Conservation (phyloP, 1,140 invertebrate species). For the Halesus radiatus region DNA sequence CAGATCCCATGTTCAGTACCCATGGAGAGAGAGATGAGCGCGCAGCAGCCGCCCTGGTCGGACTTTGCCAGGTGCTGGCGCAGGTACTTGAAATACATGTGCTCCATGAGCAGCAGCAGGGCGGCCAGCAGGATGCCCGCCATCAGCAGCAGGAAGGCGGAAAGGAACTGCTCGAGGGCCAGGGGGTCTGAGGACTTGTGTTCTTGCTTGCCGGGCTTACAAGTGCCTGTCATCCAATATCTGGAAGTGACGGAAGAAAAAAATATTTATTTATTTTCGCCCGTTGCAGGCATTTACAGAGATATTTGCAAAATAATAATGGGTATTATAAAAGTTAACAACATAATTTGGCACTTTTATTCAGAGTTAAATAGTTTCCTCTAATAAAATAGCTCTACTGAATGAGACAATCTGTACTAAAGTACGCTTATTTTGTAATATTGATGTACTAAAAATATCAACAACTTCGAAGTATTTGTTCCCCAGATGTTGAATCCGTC, state of each 20-base stretch:
- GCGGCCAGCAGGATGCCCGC: slow-evolving; percentile 92
- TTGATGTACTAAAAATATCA: no score
- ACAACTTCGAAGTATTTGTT: no score
- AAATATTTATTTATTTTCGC: no score
- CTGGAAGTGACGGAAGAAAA: slow-evolving; percentile 39
- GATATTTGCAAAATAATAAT: no score
- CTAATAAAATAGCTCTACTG: no score
- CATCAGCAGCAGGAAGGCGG: slow-evolving; percentile 95
- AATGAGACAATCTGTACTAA: no score
- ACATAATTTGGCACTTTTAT: no score
- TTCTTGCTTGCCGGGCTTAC: slow-evolving; percentile 92
- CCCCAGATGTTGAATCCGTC: no score
- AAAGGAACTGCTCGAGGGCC: slow-evolving; percentile 96
- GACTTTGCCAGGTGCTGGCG: slow-evolving; percentile 90
- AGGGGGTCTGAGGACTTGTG: slow-evolving; percentile 92
- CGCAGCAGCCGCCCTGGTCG: slow-evolving; percentile 89
- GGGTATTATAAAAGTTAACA: no score
- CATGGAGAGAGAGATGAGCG: slow-evolving; percentile 89
- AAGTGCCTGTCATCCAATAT: slow-evolving; percentile 98
- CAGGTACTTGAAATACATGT: slow-evolving; percentile 94
- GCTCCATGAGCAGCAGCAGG: slow-evolving; percentile 88
- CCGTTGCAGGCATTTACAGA: no score
- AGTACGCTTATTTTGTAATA: no score
- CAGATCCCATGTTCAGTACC: slow-evolving; percentile 61
- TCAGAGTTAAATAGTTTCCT: no score